Evolutionary conservation across 2,888 invertebrate species (phyloP), one percentile per base, ranked within the genome.

Genomic region (Cerastis leucographa): DNA sequence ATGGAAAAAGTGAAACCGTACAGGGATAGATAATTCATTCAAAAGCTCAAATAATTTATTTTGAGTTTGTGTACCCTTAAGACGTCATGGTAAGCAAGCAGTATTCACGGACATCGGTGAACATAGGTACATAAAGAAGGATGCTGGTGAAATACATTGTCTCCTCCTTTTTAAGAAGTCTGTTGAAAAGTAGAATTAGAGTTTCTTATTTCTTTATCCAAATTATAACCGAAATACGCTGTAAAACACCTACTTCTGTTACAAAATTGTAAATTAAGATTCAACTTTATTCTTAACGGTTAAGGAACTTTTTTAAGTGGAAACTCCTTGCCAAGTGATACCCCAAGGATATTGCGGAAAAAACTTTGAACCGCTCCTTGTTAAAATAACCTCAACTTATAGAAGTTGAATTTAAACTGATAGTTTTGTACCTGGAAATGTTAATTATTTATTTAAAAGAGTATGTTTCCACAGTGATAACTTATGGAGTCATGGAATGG

Each of bases 261-360:
- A 56, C 40, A 9, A 70, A 69, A 73, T 51, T 70, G 51, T 70
- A 61, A 78, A 72, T 70, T 74, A 59, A 71, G 40, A 70, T 67
- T 66, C 44, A 66, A 71, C 78, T 83, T 83, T 71, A 67, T 67
- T 83, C 49, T 66, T 42, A 66, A 49, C 61, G 78, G 35, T 49
- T 22, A 51, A 83, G 19, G 25, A 84, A 74, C 74, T 71, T 81
- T 83, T 67, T 68, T 59, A 84, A 81, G 62, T 81, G 67, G 74
- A 67, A 84, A 80, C 81, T 84, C 29, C n/a, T 83, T 62, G 25
- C 42, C 19, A 59, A 81, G 74, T 68, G 67, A 81, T 80, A 81
- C 74, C 80, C 71, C 40, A 67, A 84, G 67, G 80, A 68, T 70
- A 80, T 84, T 74, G 59, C 42, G 54, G 77, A 14, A 56, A 67